These are phyloP conservation scores for Drosophila merina DNA, from an alignment of 2,888 invertebrate genomes.

Conservation along the genomic window DNA sequence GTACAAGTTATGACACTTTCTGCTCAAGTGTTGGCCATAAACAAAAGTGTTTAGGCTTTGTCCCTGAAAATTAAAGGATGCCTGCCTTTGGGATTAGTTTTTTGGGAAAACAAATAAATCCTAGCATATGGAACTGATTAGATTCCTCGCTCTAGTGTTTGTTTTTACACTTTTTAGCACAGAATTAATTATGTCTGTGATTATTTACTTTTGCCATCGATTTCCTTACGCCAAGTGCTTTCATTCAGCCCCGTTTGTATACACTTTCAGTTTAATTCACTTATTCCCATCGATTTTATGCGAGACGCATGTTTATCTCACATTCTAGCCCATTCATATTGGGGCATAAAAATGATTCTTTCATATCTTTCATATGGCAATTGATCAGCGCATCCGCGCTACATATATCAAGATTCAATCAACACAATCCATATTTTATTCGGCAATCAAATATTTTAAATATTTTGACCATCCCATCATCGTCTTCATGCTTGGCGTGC, in stretches of 20 bases:
- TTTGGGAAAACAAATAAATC: too few species aligned
- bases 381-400: slow-evolving; percentile 16
- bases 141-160: neutral
- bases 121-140: neutral
- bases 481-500: slow-evolving; percentile 32
- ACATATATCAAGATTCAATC: slow-evolving; percentile 21
- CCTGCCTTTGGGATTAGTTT: neutral
- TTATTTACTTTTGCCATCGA: neutral
- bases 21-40: slow-evolving; percentile 22
- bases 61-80: neutral
- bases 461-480: slow-evolving; percentile 56
- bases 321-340: slow-evolving; percentile 3
- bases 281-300: neutral
- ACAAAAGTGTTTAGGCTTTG: slow-evolving; percentile 1
- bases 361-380: slow-evolving; percentile 6
- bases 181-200: neutral
- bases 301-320: neutral
- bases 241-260: slow-evolving; percentile 4
- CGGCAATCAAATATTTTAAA: slow-evolving; percentile 42
- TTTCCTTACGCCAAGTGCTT: neutral
- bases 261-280: neutral
- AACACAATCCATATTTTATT: slow-evolving; percentile 46
- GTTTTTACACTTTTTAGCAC: neutral
- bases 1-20: slow-evolving; percentile 25
- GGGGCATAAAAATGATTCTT: slow-evolving; percentile 1